Percentiles rank a stretch among this genome's conserved stretches.
Conservation (phyloP, 2,888 invertebrate species). For the Pyralis farinalis region DNA sequence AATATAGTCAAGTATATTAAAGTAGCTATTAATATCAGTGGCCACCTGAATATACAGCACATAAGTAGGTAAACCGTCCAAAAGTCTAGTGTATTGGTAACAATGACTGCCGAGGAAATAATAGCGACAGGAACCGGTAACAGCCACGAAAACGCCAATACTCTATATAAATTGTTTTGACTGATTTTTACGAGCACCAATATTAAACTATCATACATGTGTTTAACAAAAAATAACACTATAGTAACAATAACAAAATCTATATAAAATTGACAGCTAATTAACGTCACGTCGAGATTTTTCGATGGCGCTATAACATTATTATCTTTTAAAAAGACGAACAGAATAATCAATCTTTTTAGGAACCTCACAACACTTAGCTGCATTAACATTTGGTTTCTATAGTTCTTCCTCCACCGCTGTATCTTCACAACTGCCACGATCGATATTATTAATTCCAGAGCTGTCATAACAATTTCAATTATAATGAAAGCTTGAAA, state of each 20-base stretch:
- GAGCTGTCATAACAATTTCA: conserved; percentile 61
- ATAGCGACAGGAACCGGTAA: conserved; percentile 49
- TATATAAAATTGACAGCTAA: conserved; percentile 49
- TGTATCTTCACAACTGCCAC: conserved; percentile 54
- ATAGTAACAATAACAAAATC: conserved; percentile 62
- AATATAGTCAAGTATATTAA: conserved; percentile 49
- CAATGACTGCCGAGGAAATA: conserved; percentile 34
- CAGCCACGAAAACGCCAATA: conserved; percentile 54
- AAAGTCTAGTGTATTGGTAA: conserved; percentile 26
- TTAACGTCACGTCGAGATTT: conserved; percentile 24
- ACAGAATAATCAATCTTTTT: conserved; percentile 48
- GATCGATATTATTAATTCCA: conserved; percentile 53
- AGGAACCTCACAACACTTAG: conserved; percentile 57
- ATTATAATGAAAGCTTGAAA: conserved; percentile 51
- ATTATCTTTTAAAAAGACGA: conserved; percentile 40
- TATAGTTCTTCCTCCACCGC: conserved; percentile 65
- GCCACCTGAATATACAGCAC: conserved; percentile 59
- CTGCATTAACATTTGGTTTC: conserved; percentile 72
- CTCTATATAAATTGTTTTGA: conserved; percentile 46
- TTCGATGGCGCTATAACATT: conserved; percentile 18
- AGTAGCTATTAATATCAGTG: conserved; percentile 56
- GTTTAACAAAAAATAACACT: conserved; percentile 64
- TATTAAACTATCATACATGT: conserved; percentile 66
- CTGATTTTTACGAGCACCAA: conserved; percentile 60
- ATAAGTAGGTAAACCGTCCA: conserved; percentile 48